Conservation (phyloP, 2,888 invertebrate genomes). For the Leistus spinibarbis region DNA sequence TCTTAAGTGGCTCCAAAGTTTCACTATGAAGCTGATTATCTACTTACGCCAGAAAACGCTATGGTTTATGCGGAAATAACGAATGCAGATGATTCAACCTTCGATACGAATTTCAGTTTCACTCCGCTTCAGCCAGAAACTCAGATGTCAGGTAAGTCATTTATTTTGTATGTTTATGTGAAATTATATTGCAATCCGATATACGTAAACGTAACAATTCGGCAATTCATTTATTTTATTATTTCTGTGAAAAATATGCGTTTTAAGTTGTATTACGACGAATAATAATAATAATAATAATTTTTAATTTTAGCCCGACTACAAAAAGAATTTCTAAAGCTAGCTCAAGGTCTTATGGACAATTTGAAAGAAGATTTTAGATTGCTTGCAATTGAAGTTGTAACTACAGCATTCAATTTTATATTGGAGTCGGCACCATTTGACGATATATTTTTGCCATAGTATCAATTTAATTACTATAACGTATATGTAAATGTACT, state of each 20-base stretch:
- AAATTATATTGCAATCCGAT: too few species aligned
- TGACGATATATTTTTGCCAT: background rate
- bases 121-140: background rate
- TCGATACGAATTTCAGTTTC: background rate
- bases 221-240: too few species aligned
- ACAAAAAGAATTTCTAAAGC: background rate
- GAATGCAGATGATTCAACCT: background rate
- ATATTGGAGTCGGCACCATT: background rate
- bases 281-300: too few species aligned
- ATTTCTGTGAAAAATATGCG: too few species aligned
- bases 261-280: too few species aligned
- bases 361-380: background rate
- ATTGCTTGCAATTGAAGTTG: background rate
- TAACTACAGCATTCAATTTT: background rate
- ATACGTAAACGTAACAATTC: too few species aligned
- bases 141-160: background rate
- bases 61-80: background rate
- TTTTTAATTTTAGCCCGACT: background rate
- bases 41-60: background rate
- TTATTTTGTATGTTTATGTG: too few species aligned
- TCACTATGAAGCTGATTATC: background rate
- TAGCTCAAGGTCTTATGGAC: background rate
- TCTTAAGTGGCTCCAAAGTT: background rate
- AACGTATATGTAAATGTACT: too few species aligned
- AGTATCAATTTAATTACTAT: background rate